Conservation (phyloP, 1,140 invertebrate genomes). For the Zaprionus gabonicus region DNA sequence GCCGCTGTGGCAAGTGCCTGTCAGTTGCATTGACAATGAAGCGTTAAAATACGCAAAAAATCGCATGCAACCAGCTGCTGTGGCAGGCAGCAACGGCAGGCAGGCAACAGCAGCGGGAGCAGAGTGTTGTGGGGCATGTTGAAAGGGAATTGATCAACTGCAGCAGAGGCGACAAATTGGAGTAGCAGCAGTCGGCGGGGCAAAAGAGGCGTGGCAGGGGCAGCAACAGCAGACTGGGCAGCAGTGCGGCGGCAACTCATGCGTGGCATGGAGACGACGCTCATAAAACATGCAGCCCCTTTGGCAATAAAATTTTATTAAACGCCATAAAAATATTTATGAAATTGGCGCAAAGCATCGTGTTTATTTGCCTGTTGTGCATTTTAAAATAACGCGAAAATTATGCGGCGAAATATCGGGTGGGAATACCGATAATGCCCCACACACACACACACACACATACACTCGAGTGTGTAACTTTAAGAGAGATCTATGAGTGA, state of each 20-base stretch:
- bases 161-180: slow-evolving; percentile 73
- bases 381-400: slow-evolving; percentile 77
- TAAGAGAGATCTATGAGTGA: no score
- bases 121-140: neutral
- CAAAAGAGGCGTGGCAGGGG: neutral
- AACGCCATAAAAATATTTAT: slow-evolving; percentile 81
- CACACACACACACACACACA: no score
- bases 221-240: slow-evolving; percentile 2
- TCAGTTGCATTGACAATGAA: slow-evolving; percentile 68
- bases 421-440: neutral
- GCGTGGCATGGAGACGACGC: slow-evolving; percentile 6
- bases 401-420: slow-evolving; percentile 47
- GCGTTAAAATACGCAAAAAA: slow-evolving; percentile 67
- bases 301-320: slow-evolving; percentile 79
- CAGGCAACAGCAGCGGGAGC: neutral
- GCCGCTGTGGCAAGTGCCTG: slow-evolving; percentile 48
- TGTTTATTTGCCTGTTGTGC: slow-evolving; percentile 71
- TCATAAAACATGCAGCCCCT: slow-evolving; percentile 51
- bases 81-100: slow-evolving; percentile 8
- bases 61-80: slow-evolving; percentile 41
- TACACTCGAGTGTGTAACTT: neutral
- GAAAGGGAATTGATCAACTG: slow-evolving; percentile 69
- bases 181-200: slow-evolving; percentile 44
- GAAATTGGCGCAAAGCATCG: slow-evolving; percentile 71
- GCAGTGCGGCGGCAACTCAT: slow-evolving; percentile 17